A percentile compares a stretch with the other conserved stretches of the same genome.
phyloP scores from a whole-genome alignment of 2,113 vertebrate genomes.

The Pavo muticus region DNA sequence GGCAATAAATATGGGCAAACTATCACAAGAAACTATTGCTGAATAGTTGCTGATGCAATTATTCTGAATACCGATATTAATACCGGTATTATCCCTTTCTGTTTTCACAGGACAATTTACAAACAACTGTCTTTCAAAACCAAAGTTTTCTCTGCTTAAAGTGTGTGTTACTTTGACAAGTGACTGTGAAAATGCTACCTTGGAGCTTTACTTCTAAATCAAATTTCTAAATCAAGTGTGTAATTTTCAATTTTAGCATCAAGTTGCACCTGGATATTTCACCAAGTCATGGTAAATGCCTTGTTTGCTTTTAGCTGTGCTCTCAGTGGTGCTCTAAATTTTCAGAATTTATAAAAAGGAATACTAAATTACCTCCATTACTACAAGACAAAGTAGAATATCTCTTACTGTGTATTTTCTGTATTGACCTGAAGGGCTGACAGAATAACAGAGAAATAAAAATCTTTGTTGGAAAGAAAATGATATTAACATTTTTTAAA shows the following conservation, averaged over 20 bases:
- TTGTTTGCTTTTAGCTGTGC: background rate
- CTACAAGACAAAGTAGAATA: background rate
- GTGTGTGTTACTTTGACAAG: background rate
- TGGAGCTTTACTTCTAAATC: background rate
- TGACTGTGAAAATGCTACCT: background rate
- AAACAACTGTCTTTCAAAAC: background rate
- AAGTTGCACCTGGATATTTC: background rate
- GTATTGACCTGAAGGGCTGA: background rate
- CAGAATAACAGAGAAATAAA: background rate
- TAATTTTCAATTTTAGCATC: background rate
- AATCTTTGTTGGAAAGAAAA: background rate
- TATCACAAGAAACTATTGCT: background rate
- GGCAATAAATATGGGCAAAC: background rate
- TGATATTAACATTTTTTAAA: background rate
- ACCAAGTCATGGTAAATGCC: background rate
- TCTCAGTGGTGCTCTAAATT: background rate
- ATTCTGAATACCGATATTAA: background rate
- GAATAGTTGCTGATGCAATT: background rate
- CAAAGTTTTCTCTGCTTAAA: background rate
- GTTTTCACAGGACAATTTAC: background rate
- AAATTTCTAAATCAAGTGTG: background rate
- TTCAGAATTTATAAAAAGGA: background rate
- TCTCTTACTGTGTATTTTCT: background rate
- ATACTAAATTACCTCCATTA: background rate
- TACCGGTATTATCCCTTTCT: background rate